Conservation (phyloP, 2,113 vertebrate species). For the Bubalus kerabau region DNA sequence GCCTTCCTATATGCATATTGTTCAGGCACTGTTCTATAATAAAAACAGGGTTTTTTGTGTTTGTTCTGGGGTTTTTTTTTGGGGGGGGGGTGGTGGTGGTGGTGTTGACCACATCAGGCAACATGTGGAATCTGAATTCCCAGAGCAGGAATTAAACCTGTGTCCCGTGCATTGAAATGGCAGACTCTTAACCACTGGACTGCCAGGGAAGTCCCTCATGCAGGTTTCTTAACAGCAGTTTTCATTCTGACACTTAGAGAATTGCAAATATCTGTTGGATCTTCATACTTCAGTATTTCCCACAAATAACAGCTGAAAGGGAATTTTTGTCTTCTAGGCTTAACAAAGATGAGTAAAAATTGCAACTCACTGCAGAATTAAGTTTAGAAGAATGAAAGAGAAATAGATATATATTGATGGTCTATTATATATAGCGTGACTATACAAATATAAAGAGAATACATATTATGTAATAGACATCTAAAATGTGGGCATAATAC, state of each 20-base stretch:
- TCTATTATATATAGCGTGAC: not conserved
- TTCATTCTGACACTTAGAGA: not conserved
- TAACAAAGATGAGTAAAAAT: not conserved
- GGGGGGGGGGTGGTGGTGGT: fast-evolving
- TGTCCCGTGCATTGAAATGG: fast-evolving
- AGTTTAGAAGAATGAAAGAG: not conserved
- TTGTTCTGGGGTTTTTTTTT: not conserved
- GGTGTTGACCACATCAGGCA: not conserved
- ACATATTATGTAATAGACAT: not conserved
- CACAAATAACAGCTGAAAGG: not conserved
- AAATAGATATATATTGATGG: not conserved
- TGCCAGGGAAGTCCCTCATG: not conserved
- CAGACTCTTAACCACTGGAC: not conserved
- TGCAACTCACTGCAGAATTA: not conserved
- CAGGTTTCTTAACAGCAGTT: not conserved
- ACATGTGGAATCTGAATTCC: not conserved
- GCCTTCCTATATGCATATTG: not conserved
- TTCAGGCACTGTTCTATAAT: not conserved
- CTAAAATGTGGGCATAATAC: not conserved
- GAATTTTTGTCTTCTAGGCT: not conserved
- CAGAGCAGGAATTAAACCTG: not conserved
- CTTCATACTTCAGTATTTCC: not conserved
- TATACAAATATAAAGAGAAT: not conserved
- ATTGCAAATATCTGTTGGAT: not conserved
- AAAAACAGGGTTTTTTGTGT: not conserved